Percentiles rank a stretch among this genome's conserved stretches.
phyloP scores from a whole-genome alignment of 2,113 vertebrate species.

The Pteruthius melanotis region DNA sequence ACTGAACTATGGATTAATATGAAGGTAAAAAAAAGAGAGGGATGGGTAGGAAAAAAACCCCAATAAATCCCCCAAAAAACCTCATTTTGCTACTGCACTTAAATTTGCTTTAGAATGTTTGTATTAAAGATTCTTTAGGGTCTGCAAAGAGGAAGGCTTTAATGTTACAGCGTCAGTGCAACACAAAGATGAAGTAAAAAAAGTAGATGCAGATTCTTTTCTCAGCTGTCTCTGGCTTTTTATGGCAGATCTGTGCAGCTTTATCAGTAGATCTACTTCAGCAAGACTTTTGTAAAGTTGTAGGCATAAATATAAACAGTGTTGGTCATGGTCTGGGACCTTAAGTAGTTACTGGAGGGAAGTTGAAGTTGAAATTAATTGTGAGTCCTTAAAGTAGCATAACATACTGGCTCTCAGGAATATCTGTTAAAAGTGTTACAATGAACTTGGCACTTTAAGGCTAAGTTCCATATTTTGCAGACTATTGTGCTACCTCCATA shows the following conservation, averaged over 20 bases:
- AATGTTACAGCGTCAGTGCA: neutral
- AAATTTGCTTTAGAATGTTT: neutral
- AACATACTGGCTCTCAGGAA: neutral
- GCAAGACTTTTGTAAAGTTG: neutral
- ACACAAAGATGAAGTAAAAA: neutral
- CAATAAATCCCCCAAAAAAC: fast-evolving
- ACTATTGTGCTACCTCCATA: neutral
- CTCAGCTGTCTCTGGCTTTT: neutral
- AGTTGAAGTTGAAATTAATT: neutral
- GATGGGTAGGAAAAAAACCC: fast-evolving
- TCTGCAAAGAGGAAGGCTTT: neutral
- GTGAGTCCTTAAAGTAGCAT: neutral
- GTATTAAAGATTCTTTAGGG: neutral
- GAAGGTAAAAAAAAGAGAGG: neutral
- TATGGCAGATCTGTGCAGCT: neutral
- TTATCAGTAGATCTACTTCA: neutral
- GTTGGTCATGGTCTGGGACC: neutral
- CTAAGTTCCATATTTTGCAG: neutral
- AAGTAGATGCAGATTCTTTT: neutral
- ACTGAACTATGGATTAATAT: neutral
- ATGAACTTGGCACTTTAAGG: neutral
- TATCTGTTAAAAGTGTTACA: neutral
- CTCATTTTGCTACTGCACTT: neutral
- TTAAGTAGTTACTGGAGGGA: neutral
- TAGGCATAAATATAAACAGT: neutral